Evolutionary conservation across 2,113 vertebrate genomes (phyloP).

Genomic region (Silurus meridionalis): DNA sequence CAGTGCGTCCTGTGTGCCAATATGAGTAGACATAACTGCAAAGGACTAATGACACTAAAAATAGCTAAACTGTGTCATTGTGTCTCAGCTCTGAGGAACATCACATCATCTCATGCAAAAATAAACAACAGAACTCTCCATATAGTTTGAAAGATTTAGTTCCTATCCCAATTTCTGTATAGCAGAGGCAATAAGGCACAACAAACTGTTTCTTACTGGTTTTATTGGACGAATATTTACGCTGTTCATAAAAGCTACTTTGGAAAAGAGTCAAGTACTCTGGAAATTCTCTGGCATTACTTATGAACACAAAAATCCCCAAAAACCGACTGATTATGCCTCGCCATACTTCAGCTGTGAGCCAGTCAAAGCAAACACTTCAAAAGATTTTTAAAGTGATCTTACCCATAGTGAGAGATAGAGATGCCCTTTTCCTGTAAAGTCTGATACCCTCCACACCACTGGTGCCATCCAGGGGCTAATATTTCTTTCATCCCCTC

Average conservation of each 20-base stretch:
- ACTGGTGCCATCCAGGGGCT: conserved; percentile 60
- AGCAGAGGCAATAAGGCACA: background rate
- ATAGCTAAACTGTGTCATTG: background rate
- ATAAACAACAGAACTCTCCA: background rate
- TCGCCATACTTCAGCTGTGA: background rate
- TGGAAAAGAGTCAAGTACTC: background rate
- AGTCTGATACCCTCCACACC: conserved; percentile 54
- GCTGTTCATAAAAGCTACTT: background rate
- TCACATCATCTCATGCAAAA: background rate
- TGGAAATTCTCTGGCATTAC: background rate
- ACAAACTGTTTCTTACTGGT: background rate
- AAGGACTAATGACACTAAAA: background rate
- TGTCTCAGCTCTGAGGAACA: background rate
- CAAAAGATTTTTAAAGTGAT: background rate
- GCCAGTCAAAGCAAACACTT: background rate
- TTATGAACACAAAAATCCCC: background rate
- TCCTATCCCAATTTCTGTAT: background rate
- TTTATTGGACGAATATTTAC: background rate
- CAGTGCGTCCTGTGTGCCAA: background rate
- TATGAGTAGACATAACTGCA: background rate
- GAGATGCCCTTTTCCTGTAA: conserved; percentile 55
- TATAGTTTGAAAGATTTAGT: background rate
- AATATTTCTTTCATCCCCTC: conserved; percentile 47
- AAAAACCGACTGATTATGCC: background rate
- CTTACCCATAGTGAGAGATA: conserved; percentile 75